Conservation (phyloP, 2,888 invertebrate species). For the Oxycera nigricornis region DNA sequence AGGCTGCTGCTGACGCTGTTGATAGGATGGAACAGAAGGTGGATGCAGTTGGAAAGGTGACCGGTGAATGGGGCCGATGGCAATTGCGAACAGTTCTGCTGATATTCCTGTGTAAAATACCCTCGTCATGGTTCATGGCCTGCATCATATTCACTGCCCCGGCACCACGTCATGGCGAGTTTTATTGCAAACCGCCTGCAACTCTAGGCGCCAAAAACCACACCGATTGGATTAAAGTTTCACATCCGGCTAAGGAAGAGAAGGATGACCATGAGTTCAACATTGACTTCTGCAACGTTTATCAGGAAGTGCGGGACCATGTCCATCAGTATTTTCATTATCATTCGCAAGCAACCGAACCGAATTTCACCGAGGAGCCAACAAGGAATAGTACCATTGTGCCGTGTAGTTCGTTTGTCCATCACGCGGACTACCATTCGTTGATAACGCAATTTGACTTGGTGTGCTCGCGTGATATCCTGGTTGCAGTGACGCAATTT, state of each 20-base stretch:
- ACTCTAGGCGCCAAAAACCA: conserved; percentile 55
- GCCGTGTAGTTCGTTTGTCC: conserved; percentile 60
- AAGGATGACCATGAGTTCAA: conserved; percentile 59
- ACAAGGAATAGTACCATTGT: conserved; percentile 56
- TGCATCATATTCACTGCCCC: conserved; percentile 64
- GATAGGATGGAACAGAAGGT: conserved; percentile 42
- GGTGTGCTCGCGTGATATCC: conserved; percentile 62
- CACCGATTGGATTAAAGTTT: conserved; percentile 60
- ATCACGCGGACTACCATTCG: conserved; percentile 58
- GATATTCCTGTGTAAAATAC: conserved; percentile 62
- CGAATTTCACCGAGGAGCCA: conserved; percentile 58
- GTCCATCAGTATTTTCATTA: conserved; percentile 59
- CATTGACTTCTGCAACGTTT: conserved; percentile 62
- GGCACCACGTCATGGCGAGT: conserved; percentile 61
- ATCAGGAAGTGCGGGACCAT: conserved; percentile 59
- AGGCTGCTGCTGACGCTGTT: conserved; percentile 15
- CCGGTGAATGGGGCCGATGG: conserved; percentile 63
- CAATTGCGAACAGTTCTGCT: conserved; percentile 61
- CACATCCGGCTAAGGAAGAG: conserved; percentile 61
- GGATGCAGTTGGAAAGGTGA: conserved; percentile 61
- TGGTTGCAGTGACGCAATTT: conserved; percentile 63
- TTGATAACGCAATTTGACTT: conserved; percentile 63
- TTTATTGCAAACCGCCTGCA: conserved; percentile 62
- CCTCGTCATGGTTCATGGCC: conserved; percentile 65
- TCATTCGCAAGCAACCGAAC: conserved; percentile 53